A percentile compares a stretch with the other conserved stretches of the same genome.
Conservation (phyloP, 2,888 invertebrate genomes). For the Suillia variegata region DNA sequence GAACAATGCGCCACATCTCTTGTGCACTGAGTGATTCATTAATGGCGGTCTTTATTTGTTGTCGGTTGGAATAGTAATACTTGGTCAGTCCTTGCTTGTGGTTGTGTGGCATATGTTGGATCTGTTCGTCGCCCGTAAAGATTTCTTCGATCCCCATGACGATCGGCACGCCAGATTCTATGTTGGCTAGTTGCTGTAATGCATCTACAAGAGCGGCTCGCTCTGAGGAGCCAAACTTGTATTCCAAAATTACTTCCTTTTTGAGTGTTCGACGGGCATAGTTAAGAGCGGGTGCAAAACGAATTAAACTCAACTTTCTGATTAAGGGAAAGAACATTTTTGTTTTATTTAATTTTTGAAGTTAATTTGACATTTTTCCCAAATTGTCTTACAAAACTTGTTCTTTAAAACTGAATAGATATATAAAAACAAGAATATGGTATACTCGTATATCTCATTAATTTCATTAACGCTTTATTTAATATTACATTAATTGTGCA, state of each 20-base stretch:
- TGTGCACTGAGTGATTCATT: constrained; percentile 66
- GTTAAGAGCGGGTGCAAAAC: neutral
- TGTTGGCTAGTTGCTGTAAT: neutral
- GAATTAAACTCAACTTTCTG: neutral
- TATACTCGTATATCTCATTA: neutral
- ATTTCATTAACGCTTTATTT: too few relatives aligned
- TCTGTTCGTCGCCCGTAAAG: constrained; percentile 71
- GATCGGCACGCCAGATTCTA: constrained; percentile 79
- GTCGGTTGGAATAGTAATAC: constrained; percentile 85
- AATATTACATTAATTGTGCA: too few relatives aligned
- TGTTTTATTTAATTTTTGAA: neutral
- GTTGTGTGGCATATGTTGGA: constrained; percentile 86
- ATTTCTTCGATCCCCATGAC: constrained; percentile 86
- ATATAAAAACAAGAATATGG: neutral
- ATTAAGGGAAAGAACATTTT: neutral
- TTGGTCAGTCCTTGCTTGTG: constrained; percentile 83
- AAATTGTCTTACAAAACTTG: too few relatives aligned
- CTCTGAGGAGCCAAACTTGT: neutral
- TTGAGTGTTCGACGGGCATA: neutral
- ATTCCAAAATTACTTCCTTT: neutral
- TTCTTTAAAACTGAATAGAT: too few relatives aligned
- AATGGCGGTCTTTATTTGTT: constrained; percentile 82
- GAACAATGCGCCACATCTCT: constrained; percentile 48
- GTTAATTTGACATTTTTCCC: neutral
- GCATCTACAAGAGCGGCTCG: neutral